A percentile compares a stretch with the other conserved stretches of the same genome.
These are phyloP conservation scores for Camelus bactrianus DNA, from an alignment of 2,113 vertebrate species.

Conservation along the genomic window DNA sequence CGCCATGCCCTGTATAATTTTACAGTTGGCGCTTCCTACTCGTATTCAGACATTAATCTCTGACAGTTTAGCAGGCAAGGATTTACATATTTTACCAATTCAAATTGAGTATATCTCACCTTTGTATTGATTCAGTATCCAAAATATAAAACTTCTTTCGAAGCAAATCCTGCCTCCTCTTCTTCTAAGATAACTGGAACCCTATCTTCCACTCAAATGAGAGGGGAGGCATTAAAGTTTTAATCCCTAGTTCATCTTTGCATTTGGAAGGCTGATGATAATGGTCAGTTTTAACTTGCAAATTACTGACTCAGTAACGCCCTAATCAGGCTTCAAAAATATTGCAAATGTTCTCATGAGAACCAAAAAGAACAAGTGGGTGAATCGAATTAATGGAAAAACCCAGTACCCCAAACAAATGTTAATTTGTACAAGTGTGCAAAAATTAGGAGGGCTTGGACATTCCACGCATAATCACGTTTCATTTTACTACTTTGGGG, in stretches of 20 bases:
- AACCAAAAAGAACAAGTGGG: slow-evolving; percentile 9
- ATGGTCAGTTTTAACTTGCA: slow-evolving; percentile 68
- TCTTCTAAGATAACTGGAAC: not conserved
- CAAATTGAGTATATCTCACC: slow-evolving; percentile 71
- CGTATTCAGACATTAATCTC: slow-evolving; percentile 77
- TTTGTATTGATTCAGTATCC: slow-evolving; percentile 66
- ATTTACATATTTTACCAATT: slow-evolving; percentile 84
- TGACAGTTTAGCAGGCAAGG: slow-evolving; percentile 57
- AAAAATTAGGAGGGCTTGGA: not conserved
- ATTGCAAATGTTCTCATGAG: slow-evolving; percentile 20
- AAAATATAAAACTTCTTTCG: slow-evolving; percentile 61
- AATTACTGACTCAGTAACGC: slow-evolving; percentile 59
- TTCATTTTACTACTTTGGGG: not conserved
- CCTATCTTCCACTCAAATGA: not conserved
- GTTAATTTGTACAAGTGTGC: not conserved
- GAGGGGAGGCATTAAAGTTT: slow-evolving; percentile 33
- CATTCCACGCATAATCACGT: not conserved
- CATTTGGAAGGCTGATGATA: not conserved
- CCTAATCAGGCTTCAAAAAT: slow-evolving; percentile 51
- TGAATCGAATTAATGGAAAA: slow-evolving; percentile 1
- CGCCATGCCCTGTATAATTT: slow-evolving; percentile 74
- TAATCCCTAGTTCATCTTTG: not conserved
- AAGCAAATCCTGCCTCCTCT: slow-evolving; percentile 47
- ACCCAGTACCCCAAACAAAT: not conserved
- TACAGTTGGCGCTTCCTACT: slow-evolving; percentile 70